Evolutionary conservation across 2,888 invertebrate species (phyloP), one percentile per base, ranked within the genome.

Genomic region (Scaptomyza reducta): DNA sequence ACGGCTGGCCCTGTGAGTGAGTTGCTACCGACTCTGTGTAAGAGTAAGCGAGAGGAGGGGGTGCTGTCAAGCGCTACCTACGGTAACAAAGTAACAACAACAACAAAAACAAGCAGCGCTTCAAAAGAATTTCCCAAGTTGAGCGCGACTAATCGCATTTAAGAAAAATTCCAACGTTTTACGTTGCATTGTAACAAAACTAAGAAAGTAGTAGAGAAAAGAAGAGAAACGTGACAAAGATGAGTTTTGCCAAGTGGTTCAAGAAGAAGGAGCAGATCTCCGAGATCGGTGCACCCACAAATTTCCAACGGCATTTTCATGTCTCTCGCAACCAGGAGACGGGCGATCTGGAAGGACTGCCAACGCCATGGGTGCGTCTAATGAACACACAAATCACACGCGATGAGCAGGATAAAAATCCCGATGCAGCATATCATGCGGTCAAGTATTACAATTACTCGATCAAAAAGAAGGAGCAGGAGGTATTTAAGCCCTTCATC

Each of bases 371-470:
- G 97, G 92, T 95, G 61, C 93, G 95, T 50, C 93, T 97, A 55
- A 93, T 98, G 77, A 95, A 96, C 87, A 94, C 95, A 14, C 96
- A 97, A 90, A 96, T 98, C 74, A 96, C 97, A 38, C 94, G 95
- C 82, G 96, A 95, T 41, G 98, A 98, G 90, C 97, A 97, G 91
- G 94, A 95, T 90, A 95, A 97, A 85, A 97, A 98, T 92, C 98
- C 98, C 3, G 94, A 95, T 85, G 97, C 97, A 38, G 97, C 97
- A 1, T 94, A 97, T 59, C 96, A 97, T 89, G 98, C 98, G 27
- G 94, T 98, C 55, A 97, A 97, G 88, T 97, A 95, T 90, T 97
- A 97, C 90, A 96, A 97, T 90, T 96, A 96, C 92, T 95, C 96
- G 10, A 96, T 96, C 77, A 96, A 96, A 89, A 96, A 96, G 84